Base-by-base conservation (phyloP, 1,140 invertebrate species). In the Drosophila elegans region DNA sequence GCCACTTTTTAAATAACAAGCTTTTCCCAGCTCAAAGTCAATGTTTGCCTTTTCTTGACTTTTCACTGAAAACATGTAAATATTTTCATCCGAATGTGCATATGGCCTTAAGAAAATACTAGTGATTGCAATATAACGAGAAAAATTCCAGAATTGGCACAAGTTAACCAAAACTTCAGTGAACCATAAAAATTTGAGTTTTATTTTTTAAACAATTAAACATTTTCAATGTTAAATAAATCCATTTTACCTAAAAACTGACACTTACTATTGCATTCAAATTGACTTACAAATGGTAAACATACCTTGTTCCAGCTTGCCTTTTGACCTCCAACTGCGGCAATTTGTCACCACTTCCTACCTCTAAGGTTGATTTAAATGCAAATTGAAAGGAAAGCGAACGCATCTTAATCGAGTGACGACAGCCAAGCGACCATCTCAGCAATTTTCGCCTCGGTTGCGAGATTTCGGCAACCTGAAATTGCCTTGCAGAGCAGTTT, bases 331-430 rank as follows among this genome's bases (percentile, higher is more conserved):
- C 25, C 38, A 54, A 62, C 38, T 79, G 45, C 46, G 55, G 10
- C 49, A 52, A 54, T 44, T 36, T 16, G 21, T 12, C 9, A 11
- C 38, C 42, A 36, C 16, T 25, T 42, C 32, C 16, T 25, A 41
- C 25, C 36, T 54, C 25, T 6, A 56, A 62, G 63, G 63, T 51
- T 82, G 69, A 88, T 82, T 88, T 75, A 86, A 88, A 88, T 86
- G 78, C 79, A 86, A 86, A 88, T 83, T 62, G 48, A 54, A 13
- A 27, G 21, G 7, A 10, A 21, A 34, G n/a, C 27, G 0, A 39
- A 56, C 7, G 42, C 13, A 49, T 44, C 54, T 55, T 68, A 76
- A 75, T 68, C 73, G 62, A 55, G 29, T 49, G 44, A 53, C 36
- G 73, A 56, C 39, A 57, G 46, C 27, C 41, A 10, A 21, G 64